A percentile compares a stretch with the other conserved stretches of the same genome.
phyloP scores from a whole-genome alignment of 2,888 invertebrate species.

The Rhingia campestris region DNA sequence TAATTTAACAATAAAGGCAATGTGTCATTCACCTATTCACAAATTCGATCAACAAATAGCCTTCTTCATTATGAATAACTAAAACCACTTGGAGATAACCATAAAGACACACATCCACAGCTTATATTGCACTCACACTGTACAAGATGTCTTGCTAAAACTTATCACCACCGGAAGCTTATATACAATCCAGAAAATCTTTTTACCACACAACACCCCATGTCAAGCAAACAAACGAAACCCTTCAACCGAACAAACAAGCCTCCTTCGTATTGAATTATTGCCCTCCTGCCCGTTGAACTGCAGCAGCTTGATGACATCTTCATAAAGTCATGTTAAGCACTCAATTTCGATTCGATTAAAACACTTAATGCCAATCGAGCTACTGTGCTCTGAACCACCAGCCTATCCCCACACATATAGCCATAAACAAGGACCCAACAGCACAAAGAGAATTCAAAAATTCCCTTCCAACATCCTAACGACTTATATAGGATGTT shows the following conservation, averaged over 20 bases:
- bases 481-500: slow-evolving; percentile 24
- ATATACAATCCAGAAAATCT: neutral
- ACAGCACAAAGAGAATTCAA: slow-evolving; percentile 8
- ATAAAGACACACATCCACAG: too few species aligned
- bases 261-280: slow-evolving; percentile 9
- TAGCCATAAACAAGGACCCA: slow-evolving; percentile 29
- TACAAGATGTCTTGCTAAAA: too few species aligned
- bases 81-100: too few species aligned
- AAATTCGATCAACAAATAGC: too few species aligned
- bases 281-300: slow-evolving; percentile 33
- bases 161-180: too few species aligned
- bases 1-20: too few species aligned
- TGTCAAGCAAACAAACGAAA: slow-evolving; percentile 4
- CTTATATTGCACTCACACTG: too few species aligned
- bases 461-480: neutral
- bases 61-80: too few species aligned
- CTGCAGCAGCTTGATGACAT: slow-evolving; percentile 27
- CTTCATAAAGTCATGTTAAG: slow-evolving; percentile 49
- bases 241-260: neutral
- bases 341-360: slow-evolving; percentile 56
- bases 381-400: slow-evolving; percentile 20
- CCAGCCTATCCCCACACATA: neutral
- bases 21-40: too few species aligned
- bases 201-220: neutral
- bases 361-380: slow-evolving; percentile 59